Percentiles rank a stretch among this genome's conserved stretches.
phyloP scores from a whole-genome alignment of 2,797 vertebrate species.

The Tenualosa thibaudeaui region DNA sequence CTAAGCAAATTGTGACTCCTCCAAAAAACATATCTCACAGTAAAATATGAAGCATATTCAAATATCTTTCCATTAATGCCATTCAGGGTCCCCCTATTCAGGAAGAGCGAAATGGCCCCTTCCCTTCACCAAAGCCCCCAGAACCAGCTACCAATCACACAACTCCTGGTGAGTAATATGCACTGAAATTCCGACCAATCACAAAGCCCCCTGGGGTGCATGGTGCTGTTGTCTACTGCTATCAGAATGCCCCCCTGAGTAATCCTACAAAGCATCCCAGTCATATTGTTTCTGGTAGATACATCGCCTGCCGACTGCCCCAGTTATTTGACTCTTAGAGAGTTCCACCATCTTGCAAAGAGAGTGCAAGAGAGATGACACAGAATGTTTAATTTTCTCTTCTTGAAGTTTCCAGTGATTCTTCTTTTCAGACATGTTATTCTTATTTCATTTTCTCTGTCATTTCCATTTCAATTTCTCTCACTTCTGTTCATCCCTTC shows the following conservation, averaged over 20 bases:
- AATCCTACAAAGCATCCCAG: background rate
- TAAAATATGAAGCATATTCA: background rate
- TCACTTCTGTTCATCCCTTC: background rate
- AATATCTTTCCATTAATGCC: background rate
- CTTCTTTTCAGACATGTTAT: background rate
- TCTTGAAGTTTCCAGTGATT: background rate
- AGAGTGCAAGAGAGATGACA: background rate
- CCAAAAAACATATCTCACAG: background rate
- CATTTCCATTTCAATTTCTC: background rate
- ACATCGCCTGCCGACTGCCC: background rate
- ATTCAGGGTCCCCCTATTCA: conserved; percentile 59
- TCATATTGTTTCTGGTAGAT: background rate
- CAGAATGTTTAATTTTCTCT: background rate
- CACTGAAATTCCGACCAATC: background rate
- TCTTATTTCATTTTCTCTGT: conserved; percentile 31
- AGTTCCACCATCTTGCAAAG: background rate
- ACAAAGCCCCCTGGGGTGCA: background rate
- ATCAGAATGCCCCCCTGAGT: background rate
- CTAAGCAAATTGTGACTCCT: background rate
- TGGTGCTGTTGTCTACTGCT: background rate
- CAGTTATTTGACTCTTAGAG: background rate
- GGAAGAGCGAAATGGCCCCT: conserved; percentile 85
- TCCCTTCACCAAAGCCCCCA: conserved; percentile 70
- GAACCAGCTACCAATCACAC: conserved; percentile 69
- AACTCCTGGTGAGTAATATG: conserved; percentile 60